Percentiles rank a stretch among this genome's conserved stretches.
Evolutionary conservation across 1,140 invertebrate species (phyloP).

Genomic region (Dendrolimus kikuchii): DNA sequence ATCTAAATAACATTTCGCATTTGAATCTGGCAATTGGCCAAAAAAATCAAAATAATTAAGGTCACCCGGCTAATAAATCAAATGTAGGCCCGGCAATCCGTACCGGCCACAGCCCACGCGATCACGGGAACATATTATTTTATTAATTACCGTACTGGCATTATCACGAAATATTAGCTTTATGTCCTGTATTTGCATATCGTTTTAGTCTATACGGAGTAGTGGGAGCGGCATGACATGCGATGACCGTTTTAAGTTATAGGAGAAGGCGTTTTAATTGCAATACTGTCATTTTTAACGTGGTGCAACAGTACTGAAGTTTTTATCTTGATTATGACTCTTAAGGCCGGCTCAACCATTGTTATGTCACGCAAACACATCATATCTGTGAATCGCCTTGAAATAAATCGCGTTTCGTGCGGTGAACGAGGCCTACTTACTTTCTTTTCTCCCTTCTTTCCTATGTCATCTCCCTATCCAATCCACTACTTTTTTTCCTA

Average conservation of each 20-base stretch:
- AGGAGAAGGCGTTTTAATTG: conserved; percentile 11
- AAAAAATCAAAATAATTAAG: conserved; percentile 40
- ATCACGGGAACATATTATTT: conserved; percentile 54
- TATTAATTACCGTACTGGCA: conserved; percentile 54
- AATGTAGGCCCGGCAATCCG: conserved; percentile 35
- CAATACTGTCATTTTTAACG: too few relatives aligned
- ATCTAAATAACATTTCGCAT: too few relatives aligned
- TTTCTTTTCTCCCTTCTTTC: too few relatives aligned
- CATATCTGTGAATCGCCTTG: too few relatives aligned
- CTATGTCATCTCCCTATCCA: too few relatives aligned
- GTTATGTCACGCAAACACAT: too few relatives aligned
- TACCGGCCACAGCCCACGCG: conserved; percentile 39
- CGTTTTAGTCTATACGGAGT: conserved; percentile 49
- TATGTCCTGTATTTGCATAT: conserved; percentile 68
- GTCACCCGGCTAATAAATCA: conserved; percentile 45
- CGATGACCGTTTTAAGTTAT: conserved; percentile 21
- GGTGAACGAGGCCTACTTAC: too few relatives aligned
- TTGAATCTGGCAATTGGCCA: neutral
- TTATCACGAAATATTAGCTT: conserved; percentile 66
- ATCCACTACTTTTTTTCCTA: too few relatives aligned
- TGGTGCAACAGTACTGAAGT: too few relatives aligned
- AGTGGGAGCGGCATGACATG: conserved; percentile 45
- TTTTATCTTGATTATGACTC: too few relatives aligned
- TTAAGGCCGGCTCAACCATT: too few relatives aligned
- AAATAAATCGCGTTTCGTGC: too few relatives aligned